Evolutionary conservation across 1,140 invertebrate species (phyloP), one percentile per base, ranked within the genome.

Genomic region (Portunus trituberculatus): DNA sequence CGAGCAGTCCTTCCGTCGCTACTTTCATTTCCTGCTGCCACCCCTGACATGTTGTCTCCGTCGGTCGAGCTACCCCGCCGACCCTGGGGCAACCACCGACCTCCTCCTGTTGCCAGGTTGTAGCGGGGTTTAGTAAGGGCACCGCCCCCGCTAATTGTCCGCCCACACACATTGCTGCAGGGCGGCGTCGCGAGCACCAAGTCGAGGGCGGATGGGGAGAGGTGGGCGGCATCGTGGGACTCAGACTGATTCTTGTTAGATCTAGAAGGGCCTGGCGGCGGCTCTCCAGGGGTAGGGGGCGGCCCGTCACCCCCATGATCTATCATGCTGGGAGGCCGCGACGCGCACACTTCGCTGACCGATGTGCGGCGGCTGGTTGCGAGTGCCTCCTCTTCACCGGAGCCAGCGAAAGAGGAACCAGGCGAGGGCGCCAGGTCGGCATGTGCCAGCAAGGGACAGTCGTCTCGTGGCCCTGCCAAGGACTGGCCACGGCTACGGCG

Each of bases 261-360:
- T n/a, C 67, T 76, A 25, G 6, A 4, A 31, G 87, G 31, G 48
- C 14, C 6, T 25, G 52, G 29, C 4, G 91, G 91, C 0, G 91
- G 91, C 20, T 59, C 91, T 2, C 82, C 83, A 4, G 82, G 25
- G 14, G 46, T 32, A 20, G 31, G 48, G 0, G 52, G 48, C 0
- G 84, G 48, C 16, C 45, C 28, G 12, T 95, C 89, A 14, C 46
- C 82, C 6, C 46, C 28, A 32, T 52, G 83, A 12, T 95, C 94
- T 29, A 95, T 45, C 14, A 93, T 84, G n/a, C 91, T 95, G 84
- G 94, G 86, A 10, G 94, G 94, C 12, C 94, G 94, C 10, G 94
- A 92, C 25, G 76, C 76, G 14, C 59, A 84, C 84, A 93, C 90
- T 12, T 93, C 91, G 39, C 83, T 95, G 46, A 93, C 52, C 0